A percentile compares a stretch with the other conserved stretches of the same genome.
Evolutionary conservation across 2,888 invertebrate genomes (phyloP).

Genomic region (Meliscaeva auricollis): DNA sequence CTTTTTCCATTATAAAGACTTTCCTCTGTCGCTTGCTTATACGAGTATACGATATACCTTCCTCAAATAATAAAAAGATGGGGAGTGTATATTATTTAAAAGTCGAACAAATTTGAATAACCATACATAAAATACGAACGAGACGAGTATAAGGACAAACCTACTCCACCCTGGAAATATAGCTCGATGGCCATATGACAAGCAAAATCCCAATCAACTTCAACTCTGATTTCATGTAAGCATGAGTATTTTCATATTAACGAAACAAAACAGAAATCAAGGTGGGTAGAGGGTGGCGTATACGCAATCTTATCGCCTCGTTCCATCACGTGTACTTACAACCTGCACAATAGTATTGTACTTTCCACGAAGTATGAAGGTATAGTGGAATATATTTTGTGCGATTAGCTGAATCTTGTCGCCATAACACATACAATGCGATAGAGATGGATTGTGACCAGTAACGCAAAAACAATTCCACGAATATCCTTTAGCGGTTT

Average conservation of each 20-base stretch:
- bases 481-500: slow-evolving; percentile 56
- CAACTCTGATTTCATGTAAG: slow-evolving; percentile 69
- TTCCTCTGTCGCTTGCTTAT: background rate
- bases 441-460: slow-evolving; percentile 67
- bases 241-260: slow-evolving; percentile 59
- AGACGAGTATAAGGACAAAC: no score
- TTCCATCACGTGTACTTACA: slow-evolving; percentile 64
- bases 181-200: slow-evolving; percentile 47
- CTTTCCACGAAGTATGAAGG: slow-evolving; percentile 33
- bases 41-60: background rate
- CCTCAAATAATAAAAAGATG: slow-evolving; percentile 24
- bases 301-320: slow-evolving; percentile 66
- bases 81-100: slow-evolving; percentile 58
- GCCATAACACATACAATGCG: slow-evolving; percentile 34
- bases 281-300: slow-evolving; percentile 46
- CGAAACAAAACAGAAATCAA: slow-evolving; percentile 36
- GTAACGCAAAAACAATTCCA: slow-evolving; percentile 70
- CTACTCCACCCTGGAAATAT: slow-evolving; percentile 55
- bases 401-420: slow-evolving; percentile 60
- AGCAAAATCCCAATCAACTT: slow-evolving; percentile 68
- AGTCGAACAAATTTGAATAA: slow-evolving; percentile 53
- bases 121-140: no score
- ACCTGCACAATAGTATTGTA: slow-evolving; percentile 68
- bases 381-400: slow-evolving; percentile 7
- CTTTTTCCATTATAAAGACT: slow-evolving; percentile 37